Conservation (phyloP, 1,140 invertebrate genomes). For the Halyomorpha halys region DNA sequence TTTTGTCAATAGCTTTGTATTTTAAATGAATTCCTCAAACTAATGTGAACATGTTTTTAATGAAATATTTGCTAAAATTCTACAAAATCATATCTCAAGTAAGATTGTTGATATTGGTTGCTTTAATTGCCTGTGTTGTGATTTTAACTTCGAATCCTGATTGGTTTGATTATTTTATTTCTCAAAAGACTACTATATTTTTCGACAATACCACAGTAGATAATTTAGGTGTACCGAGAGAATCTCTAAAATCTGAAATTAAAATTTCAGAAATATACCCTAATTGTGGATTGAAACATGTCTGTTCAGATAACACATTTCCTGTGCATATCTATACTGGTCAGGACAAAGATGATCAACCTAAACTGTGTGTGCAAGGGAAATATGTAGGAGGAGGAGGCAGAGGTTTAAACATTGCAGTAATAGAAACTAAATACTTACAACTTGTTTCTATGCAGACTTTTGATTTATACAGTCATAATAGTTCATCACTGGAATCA, state of each 20-base stretch:
- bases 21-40: too few relatives aligned
- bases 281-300: slow-evolving; percentile 39
- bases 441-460: slow-evolving; percentile 30
- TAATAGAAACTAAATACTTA: slow-evolving; percentile 30
- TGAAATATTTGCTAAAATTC: slow-evolving; percentile 2
- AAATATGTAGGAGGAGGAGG: slow-evolving; percentile 35
- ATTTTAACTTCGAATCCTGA: slow-evolving; percentile 16
- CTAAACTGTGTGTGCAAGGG: slow-evolving; percentile 41
- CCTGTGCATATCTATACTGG: slow-evolving; percentile 42
- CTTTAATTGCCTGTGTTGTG: slow-evolving; percentile 14
- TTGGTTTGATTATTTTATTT: slow-evolving; percentile 11
- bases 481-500: slow-evolving; percentile 30
- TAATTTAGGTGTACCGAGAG: background rate
- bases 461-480: slow-evolving; percentile 33
- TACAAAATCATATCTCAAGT: slow-evolving; percentile 13
- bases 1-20: too few relatives aligned
- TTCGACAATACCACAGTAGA: background rate
- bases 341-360: slow-evolving; percentile 37
- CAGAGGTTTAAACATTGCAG: slow-evolving; percentile 32
- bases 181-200: background rate
- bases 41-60: background rate
- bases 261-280: slow-evolving; percentile 33
- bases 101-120: background rate
- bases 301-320: slow-evolving; percentile 37
- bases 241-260: slow-evolving; percentile 21